Evolutionary conservation across 2,113 vertebrate genomes (phyloP), one percentile per base, ranked within the genome.

Genomic region (Solea solea): DNA sequence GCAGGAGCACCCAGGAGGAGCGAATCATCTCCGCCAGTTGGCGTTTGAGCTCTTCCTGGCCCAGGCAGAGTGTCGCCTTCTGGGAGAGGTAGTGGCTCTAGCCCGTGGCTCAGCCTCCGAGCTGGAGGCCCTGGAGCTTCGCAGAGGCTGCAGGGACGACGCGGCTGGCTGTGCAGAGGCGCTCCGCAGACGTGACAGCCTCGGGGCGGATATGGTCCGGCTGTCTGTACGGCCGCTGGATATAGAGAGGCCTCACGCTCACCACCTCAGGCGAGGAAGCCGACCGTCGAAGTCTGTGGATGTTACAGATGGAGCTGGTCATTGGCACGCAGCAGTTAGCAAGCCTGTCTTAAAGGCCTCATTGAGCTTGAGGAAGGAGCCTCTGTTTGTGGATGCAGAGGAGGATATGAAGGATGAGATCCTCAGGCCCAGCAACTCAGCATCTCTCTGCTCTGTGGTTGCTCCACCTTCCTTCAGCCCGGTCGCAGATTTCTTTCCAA

Each of bases 31-130:
- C 63, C 95, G 90, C 15, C 96, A 97, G 86, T 91, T 97, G 48
- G 94, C 96, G 1, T 99, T 99, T 27, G 98, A 99, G 82, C 95
- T 99, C 65, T 98, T 97, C 61, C 85, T 99, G 86, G 96, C 97
- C 85, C 95, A 95, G 87, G 95, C 97, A 0, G 98, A 99, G 59
- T 99, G 98, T 42, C 95, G 97, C 82, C 95, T 98, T 72, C 92
- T 99, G 34, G 92, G 94, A 44, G 97, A 98, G 82, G 96, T 96
- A 53, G 95, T 96, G 78, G 90, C 95, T 11, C 93, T 97, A 76
- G 96, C 98, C 81, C 96, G 96, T 65, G 96, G 95, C 39, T 95
- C 95, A 27, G 95, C 97, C 10, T 92, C 95, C 0, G 96, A 98
- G 90, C 79, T 95, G 53, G 96, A 99, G 1, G 95, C 97, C 2